Evolutionary conservation across 2,888 invertebrate species (phyloP), one percentile per base, ranked within the genome.

Genomic region (Epirrhoe alternata): DNA sequence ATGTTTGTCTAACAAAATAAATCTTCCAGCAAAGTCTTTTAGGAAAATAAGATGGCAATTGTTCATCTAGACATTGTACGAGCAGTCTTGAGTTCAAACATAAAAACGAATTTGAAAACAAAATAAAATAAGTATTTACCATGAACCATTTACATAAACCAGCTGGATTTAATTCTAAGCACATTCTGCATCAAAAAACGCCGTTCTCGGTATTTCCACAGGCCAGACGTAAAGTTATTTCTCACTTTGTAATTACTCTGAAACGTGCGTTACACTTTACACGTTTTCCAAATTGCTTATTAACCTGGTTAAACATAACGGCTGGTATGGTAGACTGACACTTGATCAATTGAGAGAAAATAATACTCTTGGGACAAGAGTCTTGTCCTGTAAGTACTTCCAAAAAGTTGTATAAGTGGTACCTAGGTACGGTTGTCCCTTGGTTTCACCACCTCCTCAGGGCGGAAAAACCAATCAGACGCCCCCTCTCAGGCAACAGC

Each of bases 231-330:
- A 38, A 3, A 47, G 51, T 58, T 64, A 64, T 60, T 61, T 64
- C 64, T 58, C 50, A 59, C 58, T 68, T 51, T 54, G 61, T 62
- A 67, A 71, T 74, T 73, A 67, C 60, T 72, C 69, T 72, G 72
- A 78, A 74, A 67, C 61, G 69, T 69, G 65, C 67, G 61, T 70
- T 78, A 74, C 76, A 79, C 75, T 72, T 75, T 66, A 70, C 72
- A 64, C 56, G 68, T 68, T 70, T 63, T 58, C 68, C 70, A 70
- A 71, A 74, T 72, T 73, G 74, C 76, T 79, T 78, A 83, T 84
- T 80, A 81, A 79, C 81, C 80, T 78, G 76, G 68, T 79, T 80
- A 74, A 76, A 70, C 59, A 58, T 74, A 65, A 69, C 67, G 64
- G 70, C 66, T 71, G 71, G 24, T 47, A 24, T 71, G 71, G 24